Percentiles rank a stretch among this genome's conserved stretches.
Evolutionary conservation across 1,140 invertebrate species (phyloP).

Genomic region (Anoplophora glabripennis): DNA sequence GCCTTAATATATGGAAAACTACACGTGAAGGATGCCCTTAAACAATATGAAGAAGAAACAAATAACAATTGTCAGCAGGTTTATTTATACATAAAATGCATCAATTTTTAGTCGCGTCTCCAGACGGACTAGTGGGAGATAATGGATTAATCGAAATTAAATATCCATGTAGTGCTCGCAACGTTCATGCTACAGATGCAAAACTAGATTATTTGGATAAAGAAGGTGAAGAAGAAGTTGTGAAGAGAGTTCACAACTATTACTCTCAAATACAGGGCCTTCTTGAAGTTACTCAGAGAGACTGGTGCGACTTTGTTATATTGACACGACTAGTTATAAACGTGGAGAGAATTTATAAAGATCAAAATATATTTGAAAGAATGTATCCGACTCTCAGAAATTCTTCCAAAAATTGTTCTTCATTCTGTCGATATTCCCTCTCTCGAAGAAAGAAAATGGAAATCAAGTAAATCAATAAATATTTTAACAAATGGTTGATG

Average conservation of each 20-base stretch:
- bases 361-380: not conserved
- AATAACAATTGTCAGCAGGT: not conserved
- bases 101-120: slow-evolving; percentile 20
- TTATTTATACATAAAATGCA: slow-evolving; percentile 10
- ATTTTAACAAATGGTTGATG: no score
- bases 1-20: not conserved
- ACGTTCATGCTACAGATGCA: not conserved
- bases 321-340: not conserved
- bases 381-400: slow-evolving; percentile 19
- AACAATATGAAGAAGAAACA: not conserved
- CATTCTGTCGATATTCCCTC: no score
- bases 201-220: not conserved
- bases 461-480: no score
- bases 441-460: no score
- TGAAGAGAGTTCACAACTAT: slow-evolving; percentile 5
- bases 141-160: slow-evolving; percentile 25
- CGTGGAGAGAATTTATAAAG: slow-evolving; percentile 1
- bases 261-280: slow-evolving; percentile 20
- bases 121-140: slow-evolving; percentile 19
- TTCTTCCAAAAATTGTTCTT: slow-evolving; percentile 23
- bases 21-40: not conserved
- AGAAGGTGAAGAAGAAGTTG: not conserved
- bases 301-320: slow-evolving; percentile 11
- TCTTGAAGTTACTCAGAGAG: slow-evolving; percentile 5
- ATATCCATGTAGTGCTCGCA: slow-evolving; percentile 15